phyloP scores from a whole-genome alignment of 2,797 vertebrate genomes.

The Moxostoma hubbsi region DNA sequence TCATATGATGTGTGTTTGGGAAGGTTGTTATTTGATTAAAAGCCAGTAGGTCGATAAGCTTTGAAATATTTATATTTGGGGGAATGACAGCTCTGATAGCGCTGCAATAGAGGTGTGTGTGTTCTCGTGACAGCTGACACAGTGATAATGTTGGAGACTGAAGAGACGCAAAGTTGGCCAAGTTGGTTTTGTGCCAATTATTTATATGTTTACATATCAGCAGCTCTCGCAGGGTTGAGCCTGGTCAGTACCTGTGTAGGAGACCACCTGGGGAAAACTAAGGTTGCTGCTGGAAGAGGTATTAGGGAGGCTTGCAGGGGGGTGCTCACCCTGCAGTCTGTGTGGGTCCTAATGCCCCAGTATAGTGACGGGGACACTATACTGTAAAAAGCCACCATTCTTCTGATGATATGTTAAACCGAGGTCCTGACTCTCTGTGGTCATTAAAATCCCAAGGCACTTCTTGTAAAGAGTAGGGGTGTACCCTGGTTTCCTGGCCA shows the following conservation, averaged over 20 bases:
- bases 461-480: too few species aligned
- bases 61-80: constrained; percentile 36
- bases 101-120: constrained; percentile 15
- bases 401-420: too few species aligned
- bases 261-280: too few species aligned
- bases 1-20: constrained; percentile 10
- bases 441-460: too few species aligned
- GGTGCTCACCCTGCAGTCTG: too few species aligned
- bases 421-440: too few species aligned
- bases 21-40: constrained; percentile 42
- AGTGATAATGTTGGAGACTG: constrained; percentile 27
- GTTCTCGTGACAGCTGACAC: constrained; percentile 40
- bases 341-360: background rate
- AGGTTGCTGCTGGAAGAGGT: too few species aligned
- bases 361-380: too few species aligned
- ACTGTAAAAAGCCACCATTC: too few species aligned
- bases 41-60: constrained; percentile 13
- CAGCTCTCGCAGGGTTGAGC: background rate
- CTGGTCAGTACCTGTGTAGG: too few species aligned
- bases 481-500: too few species aligned
- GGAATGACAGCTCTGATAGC: constrained; percentile 25
- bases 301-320: too few species aligned
- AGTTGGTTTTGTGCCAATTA: background rate
- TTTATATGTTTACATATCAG: constrained; percentile 3
- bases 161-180: constrained; percentile 11